phyloP scores from a whole-genome alignment of 2,888 invertebrate species.

The Drosophila greeni region DNA sequence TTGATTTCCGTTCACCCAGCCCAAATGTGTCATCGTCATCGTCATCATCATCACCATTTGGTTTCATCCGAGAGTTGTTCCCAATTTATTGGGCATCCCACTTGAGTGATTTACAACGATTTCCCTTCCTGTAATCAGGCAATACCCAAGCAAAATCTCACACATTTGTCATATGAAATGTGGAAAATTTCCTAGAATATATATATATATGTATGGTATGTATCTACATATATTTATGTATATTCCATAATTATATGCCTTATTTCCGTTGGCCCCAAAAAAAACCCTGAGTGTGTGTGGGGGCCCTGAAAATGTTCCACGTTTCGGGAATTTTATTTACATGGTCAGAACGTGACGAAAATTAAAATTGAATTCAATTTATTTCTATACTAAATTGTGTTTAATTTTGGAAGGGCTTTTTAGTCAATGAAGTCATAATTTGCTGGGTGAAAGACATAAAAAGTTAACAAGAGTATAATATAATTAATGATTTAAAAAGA shows the following conservation, averaged over 20 bases:
- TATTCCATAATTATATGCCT: constrained; percentile 56
- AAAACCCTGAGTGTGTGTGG: neutral
- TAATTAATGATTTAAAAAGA: neutral
- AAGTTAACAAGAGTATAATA: neutral
- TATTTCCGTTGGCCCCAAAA: constrained; percentile 59
- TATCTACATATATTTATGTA: constrained; percentile 10
- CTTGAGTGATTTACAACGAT: constrained; percentile 21
- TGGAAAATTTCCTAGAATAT: constrained; percentile 16
- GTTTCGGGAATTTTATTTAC: constrained; percentile 53
- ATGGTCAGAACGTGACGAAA: constrained; percentile 63
- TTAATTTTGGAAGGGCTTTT: constrained; percentile 4
- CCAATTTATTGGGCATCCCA: constrained; percentile 17
- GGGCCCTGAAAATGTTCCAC: constrained; percentile 25
- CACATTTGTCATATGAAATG: constrained; percentile 15
- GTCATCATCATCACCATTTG: constrained; percentile 1
- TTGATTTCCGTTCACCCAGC: constrained; percentile 30
- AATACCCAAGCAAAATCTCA: constrained; percentile 14
- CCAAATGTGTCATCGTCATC: constrained; percentile 36
- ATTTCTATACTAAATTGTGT: constrained; percentile 16
- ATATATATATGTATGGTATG: constrained; percentile 13
- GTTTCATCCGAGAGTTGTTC: constrained; percentile 7
- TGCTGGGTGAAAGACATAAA: neutral
- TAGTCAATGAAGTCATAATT: constrained; percentile 11
- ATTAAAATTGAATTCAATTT: constrained; percentile 52
- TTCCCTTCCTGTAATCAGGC: constrained; percentile 18